Percentiles rank a stretch among this genome's conserved stretches.
Conservation (phyloP, 1,140 invertebrate genomes). For the Hycleus phaleratus region DNA sequence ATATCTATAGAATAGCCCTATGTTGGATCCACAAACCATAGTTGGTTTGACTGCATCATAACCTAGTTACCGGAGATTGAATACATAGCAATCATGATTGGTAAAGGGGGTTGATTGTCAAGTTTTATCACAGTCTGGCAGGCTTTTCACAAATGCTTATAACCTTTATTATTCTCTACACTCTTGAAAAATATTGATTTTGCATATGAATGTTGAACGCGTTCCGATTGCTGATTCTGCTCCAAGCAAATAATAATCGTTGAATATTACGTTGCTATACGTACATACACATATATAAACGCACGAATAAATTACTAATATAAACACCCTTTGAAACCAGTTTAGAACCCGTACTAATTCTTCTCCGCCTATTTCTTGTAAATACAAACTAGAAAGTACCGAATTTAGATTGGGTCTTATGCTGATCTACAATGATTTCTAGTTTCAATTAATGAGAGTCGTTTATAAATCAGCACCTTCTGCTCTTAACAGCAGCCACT, state of each 20-base stretch:
- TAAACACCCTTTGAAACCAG: no score
- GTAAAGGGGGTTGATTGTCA: constrained; percentile 27
- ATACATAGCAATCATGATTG: constrained; percentile 28
- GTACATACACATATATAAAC: no score
- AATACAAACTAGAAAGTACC: not conserved
- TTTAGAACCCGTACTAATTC: no score
- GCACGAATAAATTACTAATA: no score
- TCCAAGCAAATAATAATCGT: constrained; percentile 1
- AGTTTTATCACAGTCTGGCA: constrained; percentile 27
- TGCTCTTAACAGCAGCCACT: constrained; percentile 6
- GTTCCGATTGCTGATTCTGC: constrained; percentile 19
- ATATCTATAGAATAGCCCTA: constrained; percentile 9
- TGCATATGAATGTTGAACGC: constrained; percentile 29
- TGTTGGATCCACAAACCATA: constrained; percentile 9
- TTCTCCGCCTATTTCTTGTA: not conserved
- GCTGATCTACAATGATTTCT: not conserved
- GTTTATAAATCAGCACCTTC: constrained; percentile 15
- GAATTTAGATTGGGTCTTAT: constrained; percentile 6
- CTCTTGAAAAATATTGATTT: constrained; percentile 33
- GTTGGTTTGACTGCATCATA: not conserved
- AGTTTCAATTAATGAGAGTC: constrained; percentile 18
- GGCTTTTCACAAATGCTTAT: constrained; percentile 16
- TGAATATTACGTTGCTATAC: not conserved
- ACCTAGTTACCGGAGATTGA: constrained; percentile 34
- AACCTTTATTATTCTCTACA: constrained; percentile 27